Conservation (phyloP, 2,888 invertebrate genomes). For the Phortica okadai region DNA sequence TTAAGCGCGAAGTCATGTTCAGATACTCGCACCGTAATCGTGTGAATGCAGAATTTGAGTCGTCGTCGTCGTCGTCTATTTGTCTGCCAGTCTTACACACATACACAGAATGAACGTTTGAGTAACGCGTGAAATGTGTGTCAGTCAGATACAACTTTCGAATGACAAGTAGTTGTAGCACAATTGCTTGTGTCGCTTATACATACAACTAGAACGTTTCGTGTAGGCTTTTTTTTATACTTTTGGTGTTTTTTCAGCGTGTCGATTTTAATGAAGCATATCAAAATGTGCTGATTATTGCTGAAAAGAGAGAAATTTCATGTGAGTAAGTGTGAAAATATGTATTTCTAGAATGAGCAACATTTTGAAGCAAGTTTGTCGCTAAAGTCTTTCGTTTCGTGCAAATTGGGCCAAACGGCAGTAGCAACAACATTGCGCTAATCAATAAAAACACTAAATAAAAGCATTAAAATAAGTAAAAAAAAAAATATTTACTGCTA, state of each 20-base stretch:
- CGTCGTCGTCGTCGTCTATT: slow-evolving; percentile 20
- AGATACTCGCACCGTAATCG: slow-evolving; percentile 30
- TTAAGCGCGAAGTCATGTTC: slow-evolving; percentile 66
- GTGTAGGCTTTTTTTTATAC: slow-evolving; percentile 6
- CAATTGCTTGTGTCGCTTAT: slow-evolving; percentile 30
- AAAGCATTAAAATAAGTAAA: slow-evolving; percentile 1
- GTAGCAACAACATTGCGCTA: background rate
- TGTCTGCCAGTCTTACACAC: slow-evolving; percentile 37
- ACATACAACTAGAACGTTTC: slow-evolving; percentile 6
- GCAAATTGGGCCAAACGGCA: background rate
- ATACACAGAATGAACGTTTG: slow-evolving; percentile 43
- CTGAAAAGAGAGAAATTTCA: slow-evolving; percentile 34
- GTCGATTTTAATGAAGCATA: slow-evolving; percentile 57
- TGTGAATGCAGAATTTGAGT: slow-evolving; percentile 4
- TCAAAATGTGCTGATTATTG: slow-evolving; percentile 33
- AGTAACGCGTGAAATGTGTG: slow-evolving; percentile 67
- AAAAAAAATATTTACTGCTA: slow-evolving; percentile 29
- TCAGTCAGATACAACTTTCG: slow-evolving; percentile 69
- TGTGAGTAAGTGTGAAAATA: background rate
- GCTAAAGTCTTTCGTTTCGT: slow-evolving; percentile 13
- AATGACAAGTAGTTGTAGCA: slow-evolving; percentile 61
- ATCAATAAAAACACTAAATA: slow-evolving; percentile 43
- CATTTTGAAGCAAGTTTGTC: background rate
- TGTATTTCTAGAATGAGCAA: background rate
- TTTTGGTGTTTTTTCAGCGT: background rate